phyloP scores from a whole-genome alignment of 1,140 invertebrate genomes.

The Leptonema lineaticorne region DNA sequence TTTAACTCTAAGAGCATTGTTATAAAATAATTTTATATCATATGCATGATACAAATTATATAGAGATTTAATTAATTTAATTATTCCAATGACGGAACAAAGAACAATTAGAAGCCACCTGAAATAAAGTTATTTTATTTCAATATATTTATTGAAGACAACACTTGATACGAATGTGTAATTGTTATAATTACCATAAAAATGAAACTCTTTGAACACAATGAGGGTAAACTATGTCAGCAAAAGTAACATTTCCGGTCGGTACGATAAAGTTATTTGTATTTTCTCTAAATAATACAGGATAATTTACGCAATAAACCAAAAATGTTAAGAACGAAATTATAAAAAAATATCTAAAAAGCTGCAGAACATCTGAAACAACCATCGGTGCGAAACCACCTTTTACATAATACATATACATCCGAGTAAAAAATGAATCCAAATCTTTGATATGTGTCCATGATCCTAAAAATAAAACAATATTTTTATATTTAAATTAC shows the following conservation, averaged over 20 bases:
- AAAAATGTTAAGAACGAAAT: conserved; percentile 86
- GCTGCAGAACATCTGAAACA: conserved; percentile 78
- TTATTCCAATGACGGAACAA: conserved; percentile 72
- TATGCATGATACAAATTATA: conserved; percentile 83
- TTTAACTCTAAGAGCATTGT: conserved; percentile 77
- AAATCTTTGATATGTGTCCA: conserved; percentile 97
- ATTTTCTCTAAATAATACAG: conserved; percentile 77
- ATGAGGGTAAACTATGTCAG: conserved; percentile 51
- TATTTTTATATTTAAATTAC: too few species aligned
- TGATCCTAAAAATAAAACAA: conserved; percentile 56
- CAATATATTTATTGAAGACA: neutral
- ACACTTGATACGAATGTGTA: neutral
- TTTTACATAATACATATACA: conserved; percentile 95
- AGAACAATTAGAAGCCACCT: conserved; percentile 53
- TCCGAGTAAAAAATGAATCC: conserved; percentile 88
- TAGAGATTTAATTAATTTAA: conserved; percentile 73
- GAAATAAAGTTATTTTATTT: conserved; percentile 37
- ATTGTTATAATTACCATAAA: conserved; percentile 49
- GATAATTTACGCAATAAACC: conserved; percentile 87
- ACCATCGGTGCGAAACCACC: conserved; percentile 92
- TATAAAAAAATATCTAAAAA: conserved; percentile 89
- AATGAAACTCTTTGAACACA: conserved; percentile 50
- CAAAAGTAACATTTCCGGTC: conserved; percentile 52
- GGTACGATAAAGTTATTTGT: conserved; percentile 44
- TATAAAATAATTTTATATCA: conserved; percentile 92